Conservation (phyloP, 2,888 invertebrate genomes). For the Ommatoiulus sabulosus region DNA sequence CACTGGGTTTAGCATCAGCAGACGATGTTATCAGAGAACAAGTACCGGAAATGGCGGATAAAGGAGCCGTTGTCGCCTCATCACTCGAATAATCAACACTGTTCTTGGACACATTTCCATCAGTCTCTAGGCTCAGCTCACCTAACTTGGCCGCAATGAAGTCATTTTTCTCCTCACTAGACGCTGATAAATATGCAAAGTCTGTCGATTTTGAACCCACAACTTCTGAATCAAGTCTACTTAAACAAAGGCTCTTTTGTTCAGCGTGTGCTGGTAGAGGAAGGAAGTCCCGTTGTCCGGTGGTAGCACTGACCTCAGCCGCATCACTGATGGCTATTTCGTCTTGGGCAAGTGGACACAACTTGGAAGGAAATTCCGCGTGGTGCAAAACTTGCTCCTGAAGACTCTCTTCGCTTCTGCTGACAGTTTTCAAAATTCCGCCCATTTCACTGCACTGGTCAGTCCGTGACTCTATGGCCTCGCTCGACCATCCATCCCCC, state of each 20-base stretch:
- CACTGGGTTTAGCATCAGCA: background rate
- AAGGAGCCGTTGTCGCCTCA: conserved; percentile 24
- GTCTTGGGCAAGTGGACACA: conserved; percentile 55
- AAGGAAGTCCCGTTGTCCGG: background rate
- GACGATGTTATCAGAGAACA: background rate
- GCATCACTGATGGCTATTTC: conserved; percentile 54
- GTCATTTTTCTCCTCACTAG: background rate
- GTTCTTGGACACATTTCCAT: conserved; percentile 29
- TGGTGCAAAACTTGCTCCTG: background rate
- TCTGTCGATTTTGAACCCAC: background rate
- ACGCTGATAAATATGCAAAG: background rate
- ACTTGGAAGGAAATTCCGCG: background rate
- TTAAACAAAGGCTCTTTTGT: background rate
- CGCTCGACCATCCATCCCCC: conserved; percentile 3
- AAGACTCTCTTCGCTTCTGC: background rate
- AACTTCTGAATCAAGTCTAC: background rate
- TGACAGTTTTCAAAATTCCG: background rate
- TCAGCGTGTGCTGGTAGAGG: background rate
- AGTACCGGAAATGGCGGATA: conserved; percentile 4
- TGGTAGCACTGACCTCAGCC: conserved; percentile 32
- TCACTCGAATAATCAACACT: background rate
- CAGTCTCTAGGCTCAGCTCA: background rate
- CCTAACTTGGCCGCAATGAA: background rate
- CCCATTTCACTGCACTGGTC: conserved; percentile 20
- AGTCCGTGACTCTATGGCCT: background rate